These are phyloP conservation scores for Nematopogon swammerdamellus DNA, from an alignment of 2,888 invertebrate species.

Conservation along the genomic window DNA sequence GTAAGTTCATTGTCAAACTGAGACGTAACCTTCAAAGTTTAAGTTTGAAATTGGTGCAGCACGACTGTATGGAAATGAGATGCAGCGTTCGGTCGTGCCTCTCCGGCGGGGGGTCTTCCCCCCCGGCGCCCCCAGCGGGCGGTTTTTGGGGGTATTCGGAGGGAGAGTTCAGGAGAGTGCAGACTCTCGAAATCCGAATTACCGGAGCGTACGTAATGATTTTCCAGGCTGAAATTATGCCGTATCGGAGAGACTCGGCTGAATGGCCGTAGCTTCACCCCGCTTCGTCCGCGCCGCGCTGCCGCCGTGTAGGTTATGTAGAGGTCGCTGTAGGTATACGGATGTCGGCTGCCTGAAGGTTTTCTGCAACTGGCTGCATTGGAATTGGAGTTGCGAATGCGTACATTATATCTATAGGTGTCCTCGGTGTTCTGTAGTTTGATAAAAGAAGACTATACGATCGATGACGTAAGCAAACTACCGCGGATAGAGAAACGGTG, in stretches of 20 bases:
- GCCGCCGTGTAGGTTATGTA: no score
- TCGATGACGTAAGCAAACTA: no score
- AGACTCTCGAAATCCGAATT: constrained; percentile 50
- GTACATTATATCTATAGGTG: no score
- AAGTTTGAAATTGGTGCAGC: background rate
- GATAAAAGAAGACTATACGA: no score
- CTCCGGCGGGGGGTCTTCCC: constrained; percentile 13
- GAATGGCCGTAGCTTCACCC: constrained; percentile 31
- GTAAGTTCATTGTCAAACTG: background rate
- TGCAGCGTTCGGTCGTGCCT: constrained; percentile 31
- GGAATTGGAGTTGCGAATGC: background rate
- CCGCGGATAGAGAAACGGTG: no score
- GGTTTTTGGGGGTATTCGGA: constrained; percentile 16
- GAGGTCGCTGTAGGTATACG: no score
- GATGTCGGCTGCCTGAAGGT: no score
- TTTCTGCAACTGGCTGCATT: no score
- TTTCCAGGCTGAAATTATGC: constrained; percentile 51
- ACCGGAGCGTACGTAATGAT: constrained; percentile 55
- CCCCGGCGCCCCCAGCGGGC: background rate
- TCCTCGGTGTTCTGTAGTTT: no score
- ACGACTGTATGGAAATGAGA: constrained; percentile 42
- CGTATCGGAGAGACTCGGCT: constrained; percentile 31
- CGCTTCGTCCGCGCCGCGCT: no score
- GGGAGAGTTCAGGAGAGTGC: no score
- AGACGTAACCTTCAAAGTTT: background rate